These are phyloP conservation scores for Loxodonta africana DNA, from an alignment of 2,113 vertebrate genomes.

Conservation along the genomic window DNA sequence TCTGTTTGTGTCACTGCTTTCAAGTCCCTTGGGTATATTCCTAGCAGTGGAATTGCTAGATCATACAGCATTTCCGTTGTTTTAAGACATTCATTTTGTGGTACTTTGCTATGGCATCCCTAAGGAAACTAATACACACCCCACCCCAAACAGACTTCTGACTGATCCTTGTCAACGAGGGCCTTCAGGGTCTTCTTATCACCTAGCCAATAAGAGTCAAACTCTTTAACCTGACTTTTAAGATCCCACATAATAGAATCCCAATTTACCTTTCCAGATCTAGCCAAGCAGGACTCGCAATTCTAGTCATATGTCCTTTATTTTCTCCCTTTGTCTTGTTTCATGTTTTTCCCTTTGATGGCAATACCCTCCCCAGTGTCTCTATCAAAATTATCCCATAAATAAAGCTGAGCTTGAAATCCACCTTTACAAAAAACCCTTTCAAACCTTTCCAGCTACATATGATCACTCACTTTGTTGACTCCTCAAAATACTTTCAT, in stretches of 20 bases:
- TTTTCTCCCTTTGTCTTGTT: conserved; percentile 20
- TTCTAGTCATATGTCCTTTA: neutral
- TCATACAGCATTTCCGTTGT: neutral
- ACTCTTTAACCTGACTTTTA: neutral
- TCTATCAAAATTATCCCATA: conserved; percentile 37
- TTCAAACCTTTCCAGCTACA: neutral
- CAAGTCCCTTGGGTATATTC: too few species aligned
- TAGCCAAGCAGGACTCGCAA: neutral
- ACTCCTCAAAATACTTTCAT: neutral
- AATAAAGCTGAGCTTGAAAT: conserved; percentile 20
- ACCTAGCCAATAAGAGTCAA: neutral
- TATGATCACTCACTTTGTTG: neutral
- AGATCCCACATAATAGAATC: neutral
- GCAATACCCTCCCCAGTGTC: neutral
- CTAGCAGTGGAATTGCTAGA: neutral
- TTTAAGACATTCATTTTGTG: neutral
- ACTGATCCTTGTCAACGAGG: neutral
- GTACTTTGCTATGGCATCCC: neutral
- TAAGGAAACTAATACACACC: neutral
- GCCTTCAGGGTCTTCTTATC: neutral
- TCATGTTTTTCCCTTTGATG: neutral
- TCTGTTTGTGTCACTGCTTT: too few species aligned
- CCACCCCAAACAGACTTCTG: neutral
- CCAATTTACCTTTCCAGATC: neutral
- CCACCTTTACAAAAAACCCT: neutral